Base-by-base conservation (phyloP, 2,888 invertebrate species). In the Eremobia ochroleuca region DNA sequence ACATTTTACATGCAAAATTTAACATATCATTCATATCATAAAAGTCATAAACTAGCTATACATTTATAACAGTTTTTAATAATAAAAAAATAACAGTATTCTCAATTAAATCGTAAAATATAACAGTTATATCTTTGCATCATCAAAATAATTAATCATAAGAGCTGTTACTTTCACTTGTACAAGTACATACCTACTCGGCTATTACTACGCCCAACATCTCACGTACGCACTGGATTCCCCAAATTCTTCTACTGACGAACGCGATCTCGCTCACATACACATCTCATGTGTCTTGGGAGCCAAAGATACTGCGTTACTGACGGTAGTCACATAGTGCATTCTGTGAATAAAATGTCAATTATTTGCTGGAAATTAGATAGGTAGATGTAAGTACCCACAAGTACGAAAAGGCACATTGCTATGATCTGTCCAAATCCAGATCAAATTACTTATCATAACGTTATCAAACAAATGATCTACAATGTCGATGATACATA, bases 171-270 rank as follows among this genome's bases (percentile, higher is more conserved):
- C 88, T 88, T 88, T 87, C 87, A 82, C 81, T 70, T 8, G 21
- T 34, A 25, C 55, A 37, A 46, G 68, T 64, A 37, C 58, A 61
- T 64, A 34, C 55, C 55, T 52, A 37, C 49, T 43, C 40, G 11
- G 49, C 43, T 59, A n/a, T n/a, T n/a, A 58, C 66, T 79, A 87
- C 88, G 88, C 69, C 87, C 67, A 37, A 74, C 37, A 40, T 77
- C 72, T 88, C 87, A 87, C 87, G 87, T 87, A 87, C 65, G 62
- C 88, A 77, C 61, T 52, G 21, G 31, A 37, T 43, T 43, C 67
- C 68, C 76, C 34, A 81, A 81, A 76, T 77, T 70, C 52, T 72
- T 40, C 15, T 6, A 66, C 49, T 40, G 46, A 15, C 21, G 70
- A 73, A 84, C 87, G 73, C 87, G 85, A 40, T 31, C n/a, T 2